These are phyloP conservation scores for Dusona sp. DNA, from an alignment of 2,888 invertebrate species.

Conservation along the genomic window DNA sequence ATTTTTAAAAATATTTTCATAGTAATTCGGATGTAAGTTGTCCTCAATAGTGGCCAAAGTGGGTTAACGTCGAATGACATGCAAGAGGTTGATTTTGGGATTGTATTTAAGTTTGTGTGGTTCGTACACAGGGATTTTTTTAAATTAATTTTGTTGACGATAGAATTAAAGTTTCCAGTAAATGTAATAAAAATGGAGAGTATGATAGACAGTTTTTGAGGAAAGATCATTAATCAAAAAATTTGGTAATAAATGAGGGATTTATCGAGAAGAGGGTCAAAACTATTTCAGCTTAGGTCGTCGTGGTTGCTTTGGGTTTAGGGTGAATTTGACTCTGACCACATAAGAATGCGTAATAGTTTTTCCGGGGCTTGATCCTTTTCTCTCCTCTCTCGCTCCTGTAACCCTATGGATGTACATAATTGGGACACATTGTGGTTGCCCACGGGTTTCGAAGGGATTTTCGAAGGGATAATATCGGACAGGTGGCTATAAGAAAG, in stretches of 20 bases:
- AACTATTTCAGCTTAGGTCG: background rate
- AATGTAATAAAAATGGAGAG: background rate
- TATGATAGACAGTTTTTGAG: background rate
- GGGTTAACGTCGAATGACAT: background rate
- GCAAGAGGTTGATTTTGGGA: background rate
- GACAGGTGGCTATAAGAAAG: conserved; percentile 47
- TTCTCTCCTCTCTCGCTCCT: background rate
- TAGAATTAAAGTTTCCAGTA: background rate
- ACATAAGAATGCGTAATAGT: conserved; percentile 16
- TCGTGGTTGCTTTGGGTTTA: background rate
- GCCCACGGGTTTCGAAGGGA: background rate
- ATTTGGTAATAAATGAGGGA: background rate
- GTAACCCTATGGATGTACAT: conserved; percentile 21
- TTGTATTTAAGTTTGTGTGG: background rate
- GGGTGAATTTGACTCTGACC: background rate
- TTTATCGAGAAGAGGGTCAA: background rate
- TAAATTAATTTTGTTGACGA: background rate
- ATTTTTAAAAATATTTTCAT: too few relatives aligned
- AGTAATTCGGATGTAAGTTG: background rate
- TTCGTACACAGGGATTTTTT: background rate
- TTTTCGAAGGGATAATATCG: conserved; percentile 37
- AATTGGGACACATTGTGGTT: conserved; percentile 50
- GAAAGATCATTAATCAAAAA: background rate
- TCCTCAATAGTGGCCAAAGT: background rate
- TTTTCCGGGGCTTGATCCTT: conserved; percentile 27